phyloP scores from a whole-genome alignment of 2,888 invertebrate species.

The Dryobotodes eremita region DNA sequence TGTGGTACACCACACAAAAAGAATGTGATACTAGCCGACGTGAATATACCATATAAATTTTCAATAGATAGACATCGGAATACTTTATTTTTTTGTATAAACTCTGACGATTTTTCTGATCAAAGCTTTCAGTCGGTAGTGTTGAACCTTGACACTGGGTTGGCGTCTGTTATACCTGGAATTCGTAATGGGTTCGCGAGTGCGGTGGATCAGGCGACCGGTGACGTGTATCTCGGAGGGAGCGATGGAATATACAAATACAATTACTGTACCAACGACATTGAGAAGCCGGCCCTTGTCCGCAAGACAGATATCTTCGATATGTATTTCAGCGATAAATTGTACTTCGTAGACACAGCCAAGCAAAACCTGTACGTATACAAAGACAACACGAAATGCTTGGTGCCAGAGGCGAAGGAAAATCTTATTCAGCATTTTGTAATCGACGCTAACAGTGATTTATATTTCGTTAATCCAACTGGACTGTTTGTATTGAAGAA shows the following conservation, averaged over 20 bases:
- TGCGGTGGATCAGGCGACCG: constrained; percentile 76
- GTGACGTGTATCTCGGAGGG: constrained; percentile 79
- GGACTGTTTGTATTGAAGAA: constrained; percentile 74
- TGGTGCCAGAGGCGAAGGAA: constrained; percentile 70
- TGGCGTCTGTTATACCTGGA: constrained; percentile 74
- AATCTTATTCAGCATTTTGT: constrained; percentile 78
- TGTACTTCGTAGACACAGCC: constrained; percentile 80
- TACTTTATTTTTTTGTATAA: constrained; percentile 80
- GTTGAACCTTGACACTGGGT: constrained; percentile 74
- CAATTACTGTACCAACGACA: constrained; percentile 72
- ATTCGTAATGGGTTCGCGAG: constrained; percentile 82
- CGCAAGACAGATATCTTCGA: constrained; percentile 78
- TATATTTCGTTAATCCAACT: constrained; percentile 75
- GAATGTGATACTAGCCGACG: constrained; percentile 78
- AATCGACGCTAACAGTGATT: constrained; percentile 71
- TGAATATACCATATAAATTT: constrained; percentile 81
- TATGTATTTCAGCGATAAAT: constrained; percentile 76
- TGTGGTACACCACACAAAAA: constrained; percentile 70
- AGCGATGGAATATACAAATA: constrained; percentile 81
- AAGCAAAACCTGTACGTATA: constrained; percentile 74
- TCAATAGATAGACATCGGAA: constrained; percentile 75
- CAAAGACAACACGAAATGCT: constrained; percentile 63
- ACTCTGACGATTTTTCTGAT: constrained; percentile 81
- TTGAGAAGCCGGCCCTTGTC: constrained; percentile 73
- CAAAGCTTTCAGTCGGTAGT: constrained; percentile 82